Base-by-base conservation (phyloP, 2,797 vertebrate species). In the Urocyon cinereoargenteus region DNA sequence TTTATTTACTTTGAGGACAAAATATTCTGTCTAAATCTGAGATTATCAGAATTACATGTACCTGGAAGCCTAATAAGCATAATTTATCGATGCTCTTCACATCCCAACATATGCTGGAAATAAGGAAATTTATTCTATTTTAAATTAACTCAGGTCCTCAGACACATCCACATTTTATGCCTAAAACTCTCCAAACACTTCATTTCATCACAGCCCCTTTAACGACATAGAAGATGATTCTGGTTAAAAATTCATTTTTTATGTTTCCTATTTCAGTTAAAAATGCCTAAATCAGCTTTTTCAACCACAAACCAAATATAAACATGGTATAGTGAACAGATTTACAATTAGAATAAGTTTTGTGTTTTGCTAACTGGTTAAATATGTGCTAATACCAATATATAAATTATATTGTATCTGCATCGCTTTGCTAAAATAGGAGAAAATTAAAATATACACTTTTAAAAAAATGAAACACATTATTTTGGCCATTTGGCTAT, bases 291-390 rank as follows among this genome's bases (percentile, higher is more conserved):
- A 79, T 82, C 53, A 70, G 16, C 31, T 86, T 64, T 87, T 86
- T 53, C 53, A 96, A 94, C 36, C 6, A 91, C 36, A 55, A 91
- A 70, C 22, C 40, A 96, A 96, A 85, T 40, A 82, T 18, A 13
- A 91, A 90, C 57, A 18, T 36, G 3, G 24, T 73, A 92, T 26
- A 90, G 49, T 57, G 10, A 90, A 77, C 45, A 72, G 13, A 88
- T 82, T 77, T 96, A 86, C 34, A 97, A 93, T 88, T 72, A 91
- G 24, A 82, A 86, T 91, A 59, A 86, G 73, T 83, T 97, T 91
- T 91, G 4, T 66, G 19, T 72, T 93, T 97, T 87, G 36, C 45
- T 88, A 82, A 88, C 64, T 96, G 16, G 62, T 51, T 92, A 94
- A 96, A 82, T 57, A 49, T 66, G 28, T 70, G 7, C 53, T 62